Evolutionary conservation across 2,797 vertebrate genomes (phyloP), one percentile per base, ranked within the genome.

Genomic region (Falco berigora): DNA sequence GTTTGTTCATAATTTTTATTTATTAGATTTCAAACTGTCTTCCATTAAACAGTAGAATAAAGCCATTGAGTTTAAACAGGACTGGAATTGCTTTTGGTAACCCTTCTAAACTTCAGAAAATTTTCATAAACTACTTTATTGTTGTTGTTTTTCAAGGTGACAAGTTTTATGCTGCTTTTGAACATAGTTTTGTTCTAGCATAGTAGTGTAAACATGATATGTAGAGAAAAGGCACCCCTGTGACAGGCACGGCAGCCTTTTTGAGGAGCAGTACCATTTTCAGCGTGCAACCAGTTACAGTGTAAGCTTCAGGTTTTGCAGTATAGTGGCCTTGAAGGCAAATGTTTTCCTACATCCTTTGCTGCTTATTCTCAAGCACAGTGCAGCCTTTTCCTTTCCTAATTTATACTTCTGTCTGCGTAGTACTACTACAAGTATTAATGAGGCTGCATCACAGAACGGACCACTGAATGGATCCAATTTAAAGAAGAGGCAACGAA

Each of bases 161-260:
- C 0, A 6, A 21, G 49, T 8, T 80, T 21, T 5, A 4, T 8
- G 1, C 27, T 9, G 32, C 28, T 9, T 21, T 25, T 24, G 63
- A 18, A 10, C 17, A 2, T 4, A 2, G 23, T n/a, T n/a, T 4
- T 40, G 55, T n/a, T 42, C 36, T 25, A 4, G 23, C 11, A 1
- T 5, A 7, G n/a, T 5, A 10, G 40, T 11, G 28, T 20, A 6
- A 20, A 17, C 15, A 1, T 5, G 10, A 10, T 3, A 24, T 10
- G 40, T 9, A 10, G 32, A 27, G 75, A 27, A 15, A 4, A 10
- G 14, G 36, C 42, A 19, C 12, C 34, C 24, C 27, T 6, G 1
- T 20, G 40, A 10, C 40, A 47, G 68, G 30, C 55, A 8, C 4
- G 5, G 59, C 18, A 53, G 13, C 12, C 1, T 8, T 12, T 15